Evolutionary conservation across 2,113 vertebrate genomes (phyloP), one percentile per base, ranked within the genome.

Genomic region (Onychostoma macrolepis): DNA sequence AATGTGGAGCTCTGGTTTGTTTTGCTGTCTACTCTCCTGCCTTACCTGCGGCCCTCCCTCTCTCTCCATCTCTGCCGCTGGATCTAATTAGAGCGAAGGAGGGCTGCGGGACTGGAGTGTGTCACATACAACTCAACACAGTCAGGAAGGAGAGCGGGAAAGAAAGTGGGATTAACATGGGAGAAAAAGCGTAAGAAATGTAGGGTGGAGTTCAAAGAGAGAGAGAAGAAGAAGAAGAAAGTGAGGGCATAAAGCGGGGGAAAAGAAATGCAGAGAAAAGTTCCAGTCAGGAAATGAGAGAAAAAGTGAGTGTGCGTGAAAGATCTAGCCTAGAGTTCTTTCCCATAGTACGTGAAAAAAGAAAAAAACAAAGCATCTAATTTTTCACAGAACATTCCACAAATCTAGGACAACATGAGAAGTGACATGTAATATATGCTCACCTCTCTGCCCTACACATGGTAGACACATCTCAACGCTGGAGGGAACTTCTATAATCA

Each of bases 1-100:
- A 95, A 95, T 94, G 94, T 91, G 90, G 87, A 91, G 92, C 85
- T 94, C 93, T 95, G 94, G 91, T 94, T 95, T 94, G 91, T 93
- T 95, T 95, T 94, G 61, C 45, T 13, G 76, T 76, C 84, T 86
- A 91, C 90, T 94, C 92, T 92, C 91, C 90, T 92, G 89, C 93
- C 90, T 91, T 94, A 95, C 94, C 94, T 95, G 93, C 91, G 91
- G 92, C 92, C 93, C 91, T 69, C 38, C 30, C 67, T 72, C 43
- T 38, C 30, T 72, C 82, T 71, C 81, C 19, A 43, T 71, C 81
- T 17, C 45, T 50, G 17, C 28, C 30, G 92, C 94, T 95, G 94
- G 93, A 90, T 95, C 94, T 93, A 94, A 95, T 95, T 95, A 95
- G 89, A 89, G 89, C 90, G 89, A 90, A 92, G 91, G 89, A 89